Base-by-base conservation (phyloP, 1,140 invertebrate species). In the Coenobita brevimanus region DNA sequence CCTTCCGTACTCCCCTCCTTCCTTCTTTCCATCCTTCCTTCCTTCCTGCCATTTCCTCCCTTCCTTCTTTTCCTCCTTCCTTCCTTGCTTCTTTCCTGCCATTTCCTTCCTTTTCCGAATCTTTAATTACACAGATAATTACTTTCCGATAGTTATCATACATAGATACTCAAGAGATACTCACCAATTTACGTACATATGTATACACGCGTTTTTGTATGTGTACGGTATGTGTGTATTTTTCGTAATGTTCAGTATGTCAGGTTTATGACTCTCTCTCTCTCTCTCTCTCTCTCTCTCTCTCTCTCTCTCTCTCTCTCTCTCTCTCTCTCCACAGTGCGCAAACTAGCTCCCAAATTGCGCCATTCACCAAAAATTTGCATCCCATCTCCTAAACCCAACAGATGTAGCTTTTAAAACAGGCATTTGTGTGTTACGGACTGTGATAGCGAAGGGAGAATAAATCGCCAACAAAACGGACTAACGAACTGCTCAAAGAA, bases 301-400 rank as follows among this genome's bases (percentile, higher is more conserved):
- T 60, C 50, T 60, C 79, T 81, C 79, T 81, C 79, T 81, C 79
- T 81, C 79, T 80, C 54, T 80, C 54, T n/a, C n/a, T 60, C 78
- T 33, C 43, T 57, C 54, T 62, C 54, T 80, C 78, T 33, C 13
- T 57, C 50, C 10, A 24, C 54, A 54, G 36, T 24, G 3, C 73
- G 13, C 30, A n/a, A 15, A 38, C 73, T 21, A 30, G 27, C 13
- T 36, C 43, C 10, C 73, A 43, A 13, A 17, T 46, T 76, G 21
- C 43, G 17, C n/a, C 36, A 33, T 38, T 2, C 4, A 15, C 13
- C 41, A 8, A 21, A 21, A 15, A 10, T 81, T 13, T 41, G 21
- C 0, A 15, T 76, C 2, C 46, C 46, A 0, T n/a, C 24, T 33
- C 4, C 30, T 30, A n/a, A n/a, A 1, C 33, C 78, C 30, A 24